Evolutionary conservation across 2,888 invertebrate genomes (phyloP).

Genomic region (Noctua comes): DNA sequence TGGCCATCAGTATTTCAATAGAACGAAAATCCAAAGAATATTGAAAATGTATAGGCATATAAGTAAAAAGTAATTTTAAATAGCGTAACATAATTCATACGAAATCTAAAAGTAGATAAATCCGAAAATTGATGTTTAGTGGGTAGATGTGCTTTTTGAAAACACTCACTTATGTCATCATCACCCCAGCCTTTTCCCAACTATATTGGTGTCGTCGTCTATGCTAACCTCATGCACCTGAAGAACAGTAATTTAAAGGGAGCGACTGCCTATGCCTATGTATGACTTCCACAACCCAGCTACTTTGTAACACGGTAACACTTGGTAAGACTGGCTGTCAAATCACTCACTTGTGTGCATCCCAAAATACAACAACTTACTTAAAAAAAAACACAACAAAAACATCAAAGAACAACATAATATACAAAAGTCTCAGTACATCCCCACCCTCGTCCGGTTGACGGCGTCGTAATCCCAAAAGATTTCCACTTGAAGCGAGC

Average conservation of each 20-base stretch:
- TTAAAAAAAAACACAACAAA: neutral
- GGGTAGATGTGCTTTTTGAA: neutral
- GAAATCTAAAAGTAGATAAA: neutral
- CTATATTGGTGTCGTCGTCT: neutral
- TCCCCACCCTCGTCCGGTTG: slow-evolving; percentile 75
- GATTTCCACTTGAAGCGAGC: slow-evolving; percentile 91
- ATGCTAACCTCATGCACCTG: neutral
- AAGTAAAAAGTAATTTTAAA: neutral
- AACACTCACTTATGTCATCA: neutral
- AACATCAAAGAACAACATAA: neutral
- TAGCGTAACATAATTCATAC: neutral
- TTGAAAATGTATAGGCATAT: neutral
- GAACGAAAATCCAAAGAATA: neutral
- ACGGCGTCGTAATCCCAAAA: slow-evolving; percentile 90
- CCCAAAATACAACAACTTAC: neutral
- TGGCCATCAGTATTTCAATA: neutral
- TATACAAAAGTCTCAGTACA: slow-evolving; percentile 68
- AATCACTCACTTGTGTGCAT: neutral
- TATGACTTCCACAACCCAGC: neutral
- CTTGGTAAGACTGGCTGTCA: neutral
- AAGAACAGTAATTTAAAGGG: neutral
- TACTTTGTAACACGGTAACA: neutral
- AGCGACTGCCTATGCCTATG: neutral
- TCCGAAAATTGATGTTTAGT: neutral
- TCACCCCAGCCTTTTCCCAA: neutral